Evolutionary conservation across 2,113 vertebrate genomes (phyloP).

Genomic region (Elaphurus davidianus): DNA sequence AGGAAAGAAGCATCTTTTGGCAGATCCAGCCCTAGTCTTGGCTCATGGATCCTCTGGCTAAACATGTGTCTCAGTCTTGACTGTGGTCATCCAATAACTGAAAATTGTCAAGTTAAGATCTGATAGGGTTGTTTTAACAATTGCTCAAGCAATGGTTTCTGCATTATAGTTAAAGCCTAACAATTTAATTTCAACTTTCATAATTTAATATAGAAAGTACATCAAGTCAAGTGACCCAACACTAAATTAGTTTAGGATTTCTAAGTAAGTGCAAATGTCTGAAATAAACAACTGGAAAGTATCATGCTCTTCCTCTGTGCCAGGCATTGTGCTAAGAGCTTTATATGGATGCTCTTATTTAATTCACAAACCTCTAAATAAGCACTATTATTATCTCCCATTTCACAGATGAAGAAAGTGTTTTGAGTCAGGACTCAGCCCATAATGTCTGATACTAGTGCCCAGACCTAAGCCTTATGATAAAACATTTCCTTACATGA

Average conservation of each 20-base stretch:
- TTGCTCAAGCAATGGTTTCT: neutral
- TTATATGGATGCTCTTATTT: neutral
- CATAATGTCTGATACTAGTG: neutral
- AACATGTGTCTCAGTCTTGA: neutral
- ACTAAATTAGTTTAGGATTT: neutral
- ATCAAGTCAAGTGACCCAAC: neutral
- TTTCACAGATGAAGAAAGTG: neutral
- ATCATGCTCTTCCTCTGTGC: neutral
- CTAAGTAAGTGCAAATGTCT: neutral
- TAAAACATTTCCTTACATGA: neutral
- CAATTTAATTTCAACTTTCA: neutral
- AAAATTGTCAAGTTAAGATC: neutral
- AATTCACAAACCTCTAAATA: neutral
- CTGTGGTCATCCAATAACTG: neutral
- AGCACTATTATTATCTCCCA: neutral
- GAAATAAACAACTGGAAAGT: neutral
- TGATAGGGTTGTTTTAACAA: neutral
- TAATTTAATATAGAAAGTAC: neutral
- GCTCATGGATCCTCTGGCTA: neutral
- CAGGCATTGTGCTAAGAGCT: neutral
- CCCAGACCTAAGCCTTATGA: neutral
- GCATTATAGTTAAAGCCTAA: slow-evolving; percentile 1
- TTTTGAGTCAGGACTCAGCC: neutral
- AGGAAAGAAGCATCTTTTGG: neutral
- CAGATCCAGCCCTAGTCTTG: neutral